Conservation (phyloP, 2,797 vertebrate genomes). For the Setipinna tenuifilis region DNA sequence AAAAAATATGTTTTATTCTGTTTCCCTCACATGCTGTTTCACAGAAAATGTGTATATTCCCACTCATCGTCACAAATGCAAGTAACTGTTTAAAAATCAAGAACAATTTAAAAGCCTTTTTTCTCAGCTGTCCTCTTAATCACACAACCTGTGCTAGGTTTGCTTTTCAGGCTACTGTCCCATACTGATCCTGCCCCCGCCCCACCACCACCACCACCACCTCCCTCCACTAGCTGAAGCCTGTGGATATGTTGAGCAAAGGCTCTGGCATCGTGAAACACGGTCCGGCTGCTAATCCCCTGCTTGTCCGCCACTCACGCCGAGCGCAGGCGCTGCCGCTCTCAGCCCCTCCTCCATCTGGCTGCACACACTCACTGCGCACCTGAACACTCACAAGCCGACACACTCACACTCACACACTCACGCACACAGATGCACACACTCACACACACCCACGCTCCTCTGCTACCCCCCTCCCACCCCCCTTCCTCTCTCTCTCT, state of each 20-base stretch:
- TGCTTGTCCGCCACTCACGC: no score
- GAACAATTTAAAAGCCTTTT: no score
- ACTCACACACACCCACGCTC: background rate
- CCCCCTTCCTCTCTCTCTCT: slow-evolving; percentile 4
- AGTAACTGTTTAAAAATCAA: background rate
- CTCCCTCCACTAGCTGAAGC: no score
- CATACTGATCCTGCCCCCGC: background rate
- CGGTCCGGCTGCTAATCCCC: no score
- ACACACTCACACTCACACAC: slow-evolving; percentile 5
- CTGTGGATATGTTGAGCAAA: no score
- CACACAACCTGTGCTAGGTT: no score
- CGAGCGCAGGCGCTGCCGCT: background rate
- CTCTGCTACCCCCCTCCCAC: background rate
- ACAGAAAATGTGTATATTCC: background rate
- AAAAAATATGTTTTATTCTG: background rate
- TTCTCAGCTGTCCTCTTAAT: no score
- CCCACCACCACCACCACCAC: background rate
- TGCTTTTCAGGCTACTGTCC: background rate
- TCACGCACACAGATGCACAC: background rate
- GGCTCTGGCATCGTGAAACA: no score
- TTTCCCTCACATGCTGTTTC: background rate
- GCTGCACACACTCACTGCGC: background rate
- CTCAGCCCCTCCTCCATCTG: slow-evolving; percentile 10
- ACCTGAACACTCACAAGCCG: slow-evolving; percentile 3
- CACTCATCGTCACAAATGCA: background rate